Conservation (phyloP, 2,888 invertebrate species). For the Boloria selene region DNA sequence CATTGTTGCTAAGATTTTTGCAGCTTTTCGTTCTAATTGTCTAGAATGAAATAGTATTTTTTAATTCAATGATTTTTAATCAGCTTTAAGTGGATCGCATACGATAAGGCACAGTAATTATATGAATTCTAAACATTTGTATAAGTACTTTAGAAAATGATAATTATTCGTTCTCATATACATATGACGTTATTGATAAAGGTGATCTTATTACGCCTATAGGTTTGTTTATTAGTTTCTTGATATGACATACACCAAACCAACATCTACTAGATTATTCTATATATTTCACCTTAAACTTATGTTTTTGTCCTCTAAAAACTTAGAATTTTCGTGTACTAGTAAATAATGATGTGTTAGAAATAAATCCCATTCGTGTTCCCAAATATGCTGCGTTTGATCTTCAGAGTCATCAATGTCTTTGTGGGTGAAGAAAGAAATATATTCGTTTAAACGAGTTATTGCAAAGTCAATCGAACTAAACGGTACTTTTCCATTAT, state of each 20-base stretch:
- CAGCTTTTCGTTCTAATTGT: slow-evolving; percentile 77
- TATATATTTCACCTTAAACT: slow-evolving; percentile 58
- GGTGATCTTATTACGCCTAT: no score
- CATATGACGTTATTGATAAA: no score
- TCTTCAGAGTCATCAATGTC: slow-evolving; percentile 90
- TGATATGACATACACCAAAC: slow-evolving; percentile 6
- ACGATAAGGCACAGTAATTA: no score
- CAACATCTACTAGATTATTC: neutral
- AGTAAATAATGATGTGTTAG: slow-evolving; percentile 85
- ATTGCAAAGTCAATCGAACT: slow-evolving; percentile 91
- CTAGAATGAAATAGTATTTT: slow-evolving; percentile 51
- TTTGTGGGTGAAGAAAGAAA: slow-evolving; percentile 88
- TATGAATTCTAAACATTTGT: no score
- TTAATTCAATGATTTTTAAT: neutral
- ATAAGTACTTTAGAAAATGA: no score
- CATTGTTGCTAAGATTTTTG: slow-evolving; percentile 85
- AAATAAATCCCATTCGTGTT: slow-evolving; percentile 95
- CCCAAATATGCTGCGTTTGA: slow-evolving; percentile 84
- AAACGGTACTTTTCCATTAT: slow-evolving; percentile 87
- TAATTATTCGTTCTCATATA: no score
- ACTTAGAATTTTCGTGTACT: slow-evolving; percentile 85
- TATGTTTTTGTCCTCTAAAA: slow-evolving; percentile 66
- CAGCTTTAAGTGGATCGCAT: no score
- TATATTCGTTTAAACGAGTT: slow-evolving; percentile 88
- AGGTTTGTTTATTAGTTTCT: neutral